Percentiles rank a stretch among this genome's conserved stretches.
phyloP scores from a whole-genome alignment of 2,113 vertebrate genomes.

The Micromys minutus region DNA sequence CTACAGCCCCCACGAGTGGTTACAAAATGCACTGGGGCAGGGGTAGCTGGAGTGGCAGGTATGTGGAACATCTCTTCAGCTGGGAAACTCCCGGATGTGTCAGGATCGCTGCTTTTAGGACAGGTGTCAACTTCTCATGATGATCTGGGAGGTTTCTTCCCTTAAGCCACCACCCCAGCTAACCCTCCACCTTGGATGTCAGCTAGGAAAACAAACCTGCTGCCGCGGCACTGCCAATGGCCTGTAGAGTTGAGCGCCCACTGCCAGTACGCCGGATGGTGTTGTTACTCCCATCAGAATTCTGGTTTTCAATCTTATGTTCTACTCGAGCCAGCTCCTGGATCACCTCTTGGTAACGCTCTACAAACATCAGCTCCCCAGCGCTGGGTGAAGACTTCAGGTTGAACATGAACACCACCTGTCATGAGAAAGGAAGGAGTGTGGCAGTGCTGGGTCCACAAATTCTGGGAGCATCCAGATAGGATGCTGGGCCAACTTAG shows the following conservation, averaged over 20 bases:
- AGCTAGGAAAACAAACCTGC: constrained; percentile 87
- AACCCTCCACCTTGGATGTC: not conserved
- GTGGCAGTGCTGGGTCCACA: not conserved
- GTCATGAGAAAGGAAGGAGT: not conserved
- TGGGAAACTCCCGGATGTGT: not conserved
- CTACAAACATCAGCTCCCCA: constrained; percentile 95
- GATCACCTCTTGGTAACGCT: constrained; percentile 93
- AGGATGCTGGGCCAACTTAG: not conserved
- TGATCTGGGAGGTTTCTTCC: not conserved
- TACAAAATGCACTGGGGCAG: not conserved
- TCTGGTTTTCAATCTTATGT: constrained; percentile 94
- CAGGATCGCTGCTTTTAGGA: not conserved
- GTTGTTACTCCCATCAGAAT: constrained; percentile 80
- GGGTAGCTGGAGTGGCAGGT: no score
- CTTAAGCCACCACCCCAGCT: not conserved
- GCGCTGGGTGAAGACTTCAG: constrained; percentile 89
- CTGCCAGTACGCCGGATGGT: constrained; percentile 87
- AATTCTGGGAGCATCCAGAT: not conserved
- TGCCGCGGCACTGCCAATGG: constrained; percentile 96
- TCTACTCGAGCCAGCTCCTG: constrained; percentile 92
- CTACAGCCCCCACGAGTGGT: not conserved
- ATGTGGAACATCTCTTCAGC: no score
- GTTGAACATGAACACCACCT: constrained; percentile 94
- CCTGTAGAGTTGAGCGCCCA: constrained; percentile 93
- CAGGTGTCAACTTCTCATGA: not conserved